Evolutionary conservation across 2,797 vertebrate species (phyloP).

Genomic region (Pseudochaenichthys georgianus): DNA sequence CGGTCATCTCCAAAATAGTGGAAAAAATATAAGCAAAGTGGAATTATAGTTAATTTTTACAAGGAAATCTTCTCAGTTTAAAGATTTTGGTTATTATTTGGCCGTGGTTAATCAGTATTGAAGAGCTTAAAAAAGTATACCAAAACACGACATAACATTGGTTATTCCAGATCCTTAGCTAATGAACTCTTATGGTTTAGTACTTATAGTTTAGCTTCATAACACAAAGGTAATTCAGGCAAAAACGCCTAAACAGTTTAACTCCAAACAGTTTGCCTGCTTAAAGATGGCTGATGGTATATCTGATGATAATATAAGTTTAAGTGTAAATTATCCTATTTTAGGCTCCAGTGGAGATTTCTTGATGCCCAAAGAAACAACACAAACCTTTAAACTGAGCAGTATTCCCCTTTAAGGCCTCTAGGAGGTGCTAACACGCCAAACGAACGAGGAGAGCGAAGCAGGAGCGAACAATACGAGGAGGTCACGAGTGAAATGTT

Average conservation of each 20-base stretch:
- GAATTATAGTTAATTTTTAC: conserved; percentile 47
- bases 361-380: not conserved
- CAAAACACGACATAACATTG: not conserved
- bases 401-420: conserved; percentile 44
- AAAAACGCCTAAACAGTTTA: not conserved
- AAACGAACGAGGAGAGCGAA: conserved; percentile 28
- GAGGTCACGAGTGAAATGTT: not conserved
- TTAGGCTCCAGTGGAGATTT: not conserved
- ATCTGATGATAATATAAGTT: too few relatives aligned
- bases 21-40: conserved; percentile 41
- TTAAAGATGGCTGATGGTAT: not conserved
- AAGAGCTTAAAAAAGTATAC: not conserved
- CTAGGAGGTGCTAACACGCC: conserved; percentile 46
- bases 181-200: not conserved
- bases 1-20: conserved; percentile 38
- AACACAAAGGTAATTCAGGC: not conserved
- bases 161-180: not conserved
- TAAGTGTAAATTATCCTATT: not conserved
- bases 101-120: not conserved
- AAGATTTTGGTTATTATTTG: conserved; percentile 2
- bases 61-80: conserved; percentile 21
- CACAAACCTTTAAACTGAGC: conserved; percentile 27
- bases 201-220: not conserved
- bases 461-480: not conserved
- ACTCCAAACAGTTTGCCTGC: not conserved